phyloP scores from a whole-genome alignment of 2,888 invertebrate genomes.

The Dendrolimus pini region DNA sequence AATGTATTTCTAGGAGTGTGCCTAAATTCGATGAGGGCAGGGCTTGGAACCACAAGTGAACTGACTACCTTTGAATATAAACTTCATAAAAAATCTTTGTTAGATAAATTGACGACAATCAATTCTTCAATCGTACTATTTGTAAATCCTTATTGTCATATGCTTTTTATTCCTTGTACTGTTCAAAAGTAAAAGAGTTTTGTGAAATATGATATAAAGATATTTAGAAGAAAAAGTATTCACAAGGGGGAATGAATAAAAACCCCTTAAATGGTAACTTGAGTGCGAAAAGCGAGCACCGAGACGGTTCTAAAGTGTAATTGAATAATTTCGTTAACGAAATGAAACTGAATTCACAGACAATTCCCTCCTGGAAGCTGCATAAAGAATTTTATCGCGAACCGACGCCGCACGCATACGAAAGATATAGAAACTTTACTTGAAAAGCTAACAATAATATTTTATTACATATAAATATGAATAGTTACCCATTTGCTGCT shows the following conservation, averaged over 20 bases:
- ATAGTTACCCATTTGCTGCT: no score
- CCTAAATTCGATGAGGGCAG: no score
- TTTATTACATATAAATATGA: neutral
- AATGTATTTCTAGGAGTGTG: no score
- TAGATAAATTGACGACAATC: no score
- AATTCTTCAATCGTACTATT: no score
- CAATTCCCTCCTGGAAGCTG: conserved; percentile 48
- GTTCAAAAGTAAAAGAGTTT: no score
- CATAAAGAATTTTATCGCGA: conserved; percentile 60
- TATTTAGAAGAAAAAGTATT: neutral
- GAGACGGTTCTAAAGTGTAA: conserved; percentile 37
- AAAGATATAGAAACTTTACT: conserved; percentile 11
- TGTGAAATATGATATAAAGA: no score
- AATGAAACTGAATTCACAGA: conserved; percentile 63
- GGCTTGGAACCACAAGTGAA: no score
- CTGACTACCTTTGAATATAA: no score
- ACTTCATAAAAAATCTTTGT: no score
- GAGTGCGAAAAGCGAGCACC: conserved; percentile 13
- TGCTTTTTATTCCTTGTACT: no score
- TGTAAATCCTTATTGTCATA: no score
- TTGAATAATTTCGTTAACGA: conserved; percentile 69
- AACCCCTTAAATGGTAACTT: conserved; percentile 7
- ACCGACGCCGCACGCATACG: conserved; percentile 13
- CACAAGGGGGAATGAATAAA: neutral
- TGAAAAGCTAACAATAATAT: conserved; percentile 13